Conservation (phyloP, 2,888 invertebrate species). For the Eupsilia transversa region DNA sequence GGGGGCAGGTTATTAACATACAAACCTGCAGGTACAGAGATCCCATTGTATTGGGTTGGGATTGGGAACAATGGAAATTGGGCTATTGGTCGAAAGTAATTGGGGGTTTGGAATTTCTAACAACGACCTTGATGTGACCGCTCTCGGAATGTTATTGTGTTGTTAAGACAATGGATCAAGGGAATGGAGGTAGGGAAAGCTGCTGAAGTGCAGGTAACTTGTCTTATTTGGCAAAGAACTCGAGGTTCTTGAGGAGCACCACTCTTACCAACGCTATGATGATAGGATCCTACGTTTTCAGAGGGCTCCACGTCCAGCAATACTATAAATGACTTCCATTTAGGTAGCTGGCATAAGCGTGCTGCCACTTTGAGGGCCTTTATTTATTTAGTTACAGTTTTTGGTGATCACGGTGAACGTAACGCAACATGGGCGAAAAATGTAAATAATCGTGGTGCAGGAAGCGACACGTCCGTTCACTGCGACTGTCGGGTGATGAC, state of each 20-base stretch:
- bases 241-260: too few relatives aligned
- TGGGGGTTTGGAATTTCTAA: not conserved
- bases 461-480: not conserved
- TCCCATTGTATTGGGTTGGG: not conserved
- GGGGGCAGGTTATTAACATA: not conserved
- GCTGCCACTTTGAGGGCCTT: not conserved
- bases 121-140: not conserved
- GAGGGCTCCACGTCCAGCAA: not conserved
- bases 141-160: constrained; percentile 17
- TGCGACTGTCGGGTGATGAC: not conserved
- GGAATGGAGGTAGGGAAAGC: not conserved
- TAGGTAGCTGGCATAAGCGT: not conserved
- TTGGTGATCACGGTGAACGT: not conserved
- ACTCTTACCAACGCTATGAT: not conserved
- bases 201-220: constrained; percentile 2
- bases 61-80: constrained; percentile 4
- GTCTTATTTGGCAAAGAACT: not conserved
- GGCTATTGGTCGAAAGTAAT: not conserved
- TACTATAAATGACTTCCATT: not conserved
- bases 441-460: not conserved
- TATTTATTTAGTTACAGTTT: not conserved
- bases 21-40: not conserved
- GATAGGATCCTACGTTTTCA: not conserved
- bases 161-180: not conserved
- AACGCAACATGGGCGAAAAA: not conserved